phyloP scores from a whole-genome alignment of 2,888 invertebrate genomes.

The Apoda limacodes region DNA sequence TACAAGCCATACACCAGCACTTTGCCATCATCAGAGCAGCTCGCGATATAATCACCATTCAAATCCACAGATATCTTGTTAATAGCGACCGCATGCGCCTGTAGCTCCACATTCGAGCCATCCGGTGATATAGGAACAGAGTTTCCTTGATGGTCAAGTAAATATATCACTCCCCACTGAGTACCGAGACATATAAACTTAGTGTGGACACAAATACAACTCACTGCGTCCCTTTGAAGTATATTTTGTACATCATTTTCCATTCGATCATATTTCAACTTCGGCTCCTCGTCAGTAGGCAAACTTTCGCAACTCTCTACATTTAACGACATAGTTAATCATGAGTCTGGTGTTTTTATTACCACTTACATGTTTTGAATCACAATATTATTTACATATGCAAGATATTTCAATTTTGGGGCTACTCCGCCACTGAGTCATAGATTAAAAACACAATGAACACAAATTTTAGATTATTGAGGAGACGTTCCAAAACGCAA shows the following conservation, averaged over 20 bases:
- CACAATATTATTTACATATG: no score
- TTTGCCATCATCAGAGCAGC: constrained; percentile 92
- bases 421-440: no score
- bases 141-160: constrained; percentile 94
- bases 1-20: constrained; percentile 90
- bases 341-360: no score
- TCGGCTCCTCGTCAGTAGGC: constrained; percentile 77
- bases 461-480: no score
- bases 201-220: constrained; percentile 93
- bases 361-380: no score
- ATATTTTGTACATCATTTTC: constrained; percentile 89
- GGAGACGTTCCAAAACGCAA: no score
- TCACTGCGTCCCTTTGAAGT: constrained; percentile 83
- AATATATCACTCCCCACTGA: constrained; percentile 89
- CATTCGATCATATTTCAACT: constrained; percentile 91
- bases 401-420: no score
- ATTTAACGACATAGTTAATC: constrained; percentile 60
- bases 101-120: constrained; percentile 76
- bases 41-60: constrained; percentile 94
- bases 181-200: constrained; percentile 96
- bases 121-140: constrained; percentile 66
- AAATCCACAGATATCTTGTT: constrained; percentile 95
- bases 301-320: constrained; percentile 54
- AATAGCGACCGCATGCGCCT: constrained; percentile 89
- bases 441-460: no score